Conservation (phyloP, 2,797 vertebrate species). For the Petrocephalus sullivani region DNA sequence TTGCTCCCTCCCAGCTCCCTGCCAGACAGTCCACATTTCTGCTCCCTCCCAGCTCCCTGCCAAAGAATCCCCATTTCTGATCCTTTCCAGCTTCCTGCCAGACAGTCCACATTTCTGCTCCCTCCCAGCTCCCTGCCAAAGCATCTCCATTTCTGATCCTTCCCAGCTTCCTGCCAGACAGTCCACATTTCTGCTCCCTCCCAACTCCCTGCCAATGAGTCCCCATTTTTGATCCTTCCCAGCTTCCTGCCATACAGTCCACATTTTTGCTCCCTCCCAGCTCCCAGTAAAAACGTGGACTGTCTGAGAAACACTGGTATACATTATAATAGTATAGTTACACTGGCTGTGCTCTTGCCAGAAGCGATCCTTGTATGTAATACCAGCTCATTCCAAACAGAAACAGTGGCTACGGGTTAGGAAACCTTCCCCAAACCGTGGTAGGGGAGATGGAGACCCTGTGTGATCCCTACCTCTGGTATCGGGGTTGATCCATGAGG, state of each 20-base stretch:
- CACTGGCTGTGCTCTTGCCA: not conserved
- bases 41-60: no score
- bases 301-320: not conserved
- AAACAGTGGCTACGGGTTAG: not conserved
- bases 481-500: slow-evolving; percentile 83
- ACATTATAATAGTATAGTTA: not conserved
- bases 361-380: not conserved
- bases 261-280: not conserved
- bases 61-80: not conserved
- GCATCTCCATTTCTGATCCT: not conserved
- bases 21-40: not conserved
- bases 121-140: not conserved
- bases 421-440: not conserved
- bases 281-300: not conserved
- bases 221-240: not conserved
- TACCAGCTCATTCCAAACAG: not conserved
- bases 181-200: not conserved
- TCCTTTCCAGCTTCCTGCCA: not conserved
- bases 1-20: not conserved
- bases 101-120: not conserved
- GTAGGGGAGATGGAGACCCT: not conserved
- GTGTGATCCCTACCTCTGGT: slow-evolving; percentile 68
- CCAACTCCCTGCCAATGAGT: not conserved
- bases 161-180: not conserved
- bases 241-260: not conserved